These are phyloP conservation scores for Spisula subtruncata DNA, from an alignment of 2,888 invertebrate genomes.

Conservation along the genomic window DNA sequence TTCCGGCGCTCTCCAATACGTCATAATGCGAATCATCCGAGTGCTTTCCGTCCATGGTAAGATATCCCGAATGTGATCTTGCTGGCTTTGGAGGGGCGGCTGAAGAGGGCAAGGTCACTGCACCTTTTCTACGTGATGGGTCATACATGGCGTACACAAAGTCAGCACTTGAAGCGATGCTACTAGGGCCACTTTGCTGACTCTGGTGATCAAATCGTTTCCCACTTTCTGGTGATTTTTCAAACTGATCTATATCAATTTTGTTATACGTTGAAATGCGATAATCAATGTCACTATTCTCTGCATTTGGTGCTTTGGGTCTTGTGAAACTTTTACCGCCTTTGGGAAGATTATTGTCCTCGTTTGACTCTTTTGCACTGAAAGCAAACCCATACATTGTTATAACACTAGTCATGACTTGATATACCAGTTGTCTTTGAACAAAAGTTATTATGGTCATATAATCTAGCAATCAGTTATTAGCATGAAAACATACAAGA, in stretches of 20 bases:
- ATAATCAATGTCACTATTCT: neutral
- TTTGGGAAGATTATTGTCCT: conserved; percentile 4
- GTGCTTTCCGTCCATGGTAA: conserved; percentile 9
- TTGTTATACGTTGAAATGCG: conserved; percentile 34
- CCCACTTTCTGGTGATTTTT: neutral
- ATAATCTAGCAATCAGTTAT: no score
- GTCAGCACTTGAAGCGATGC: neutral
- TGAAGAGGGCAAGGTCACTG: neutral
- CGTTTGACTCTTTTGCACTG: neutral
- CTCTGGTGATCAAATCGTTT: neutral
- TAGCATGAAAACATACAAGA: no score
- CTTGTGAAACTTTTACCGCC: conserved; percentile 39
- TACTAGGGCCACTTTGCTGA: neutral
- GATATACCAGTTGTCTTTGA: no score
- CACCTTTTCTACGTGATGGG: neutral
- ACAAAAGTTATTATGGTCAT: no score
- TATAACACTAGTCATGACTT: neutral
- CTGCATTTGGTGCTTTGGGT: neutral
- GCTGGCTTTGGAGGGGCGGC: neutral
- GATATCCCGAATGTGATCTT: neutral
- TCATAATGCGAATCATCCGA: conserved; percentile 32
- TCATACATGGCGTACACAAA: neutral
- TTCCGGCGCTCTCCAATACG: conserved; percentile 17
- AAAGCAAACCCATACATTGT: neutral
- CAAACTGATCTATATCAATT: neutral